Evolutionary conservation across 2,797 vertebrate species (phyloP), one percentile per base, ranked within the genome.

Genomic region (Acridotheres tristis): DNA sequence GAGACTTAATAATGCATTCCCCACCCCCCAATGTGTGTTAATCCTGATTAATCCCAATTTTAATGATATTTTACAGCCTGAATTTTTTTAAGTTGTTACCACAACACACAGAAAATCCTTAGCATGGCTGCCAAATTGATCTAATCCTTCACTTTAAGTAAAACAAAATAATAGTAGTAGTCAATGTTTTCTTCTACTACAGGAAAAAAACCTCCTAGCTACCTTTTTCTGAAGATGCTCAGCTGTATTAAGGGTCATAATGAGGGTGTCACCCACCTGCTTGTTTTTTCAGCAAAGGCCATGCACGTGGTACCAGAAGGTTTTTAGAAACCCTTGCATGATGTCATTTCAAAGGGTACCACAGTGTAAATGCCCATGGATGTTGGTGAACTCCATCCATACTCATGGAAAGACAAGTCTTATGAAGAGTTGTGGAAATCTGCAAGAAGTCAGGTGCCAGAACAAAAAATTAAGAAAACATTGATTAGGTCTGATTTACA

Each of bases 41-140:
- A 96, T 95, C 86, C 94, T 62, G 65, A 93, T 96, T 96, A 96
- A 93, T 96, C 81, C 78, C 5, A 94, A 89, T 90, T 94, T 90
- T 93, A 96, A 96, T 96, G 47, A 88, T 92, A 94, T 87, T 94
- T 90, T 95, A 80, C 63, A 47, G 85, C 57, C 85, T 81, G 88
- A 80, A 55, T 87, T 94, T 91, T 94, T 93, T 89, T 54, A 85
- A 89, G 7, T 90, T 94, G 77, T 95, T 95, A 95, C 93, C 95
- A 96, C 84, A 95, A 95, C 94, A 96, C 47, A 87, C 69, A 94
- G 50, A 81, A 97, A 96, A 88, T 73, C 77, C 69, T 69, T 57
- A 67, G n/a, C 59, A 61, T 17, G 20, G 40, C 79, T 96, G 94
- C 89, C 91, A 96, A 88, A 61, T 43, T 43, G 43, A 91, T 66